Conservation (phyloP, 2,113 vertebrate species). For the Dipodomys spectabilis region DNA sequence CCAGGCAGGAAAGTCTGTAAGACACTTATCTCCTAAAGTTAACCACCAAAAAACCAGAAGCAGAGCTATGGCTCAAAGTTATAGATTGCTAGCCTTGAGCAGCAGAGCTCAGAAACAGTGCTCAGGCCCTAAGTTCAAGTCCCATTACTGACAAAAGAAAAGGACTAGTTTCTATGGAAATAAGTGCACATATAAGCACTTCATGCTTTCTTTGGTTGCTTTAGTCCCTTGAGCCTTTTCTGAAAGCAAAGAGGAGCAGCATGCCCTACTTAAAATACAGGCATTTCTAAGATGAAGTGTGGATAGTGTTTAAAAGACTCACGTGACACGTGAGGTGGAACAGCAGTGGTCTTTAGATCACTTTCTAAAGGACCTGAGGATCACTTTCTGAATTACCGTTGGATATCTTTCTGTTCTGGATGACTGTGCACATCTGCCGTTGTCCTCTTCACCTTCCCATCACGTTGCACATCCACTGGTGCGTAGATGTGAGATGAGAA, state of each 20-base stretch:
- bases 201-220: neutral
- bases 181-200: neutral
- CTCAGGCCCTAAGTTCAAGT: no score
- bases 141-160: neutral
- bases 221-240: neutral
- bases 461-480: neutral
- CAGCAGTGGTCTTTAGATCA: neutral
- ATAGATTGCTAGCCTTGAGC: no score
- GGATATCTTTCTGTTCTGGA: neutral
- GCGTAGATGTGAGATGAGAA: neutral
- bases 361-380: no score
- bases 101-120: no score
- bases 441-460: neutral
- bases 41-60: no score
- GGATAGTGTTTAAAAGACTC: neutral
- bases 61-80: no score
- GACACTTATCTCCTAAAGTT: no score
- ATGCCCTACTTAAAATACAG: neutral
- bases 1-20: no score
- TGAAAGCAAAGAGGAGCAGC: neutral
- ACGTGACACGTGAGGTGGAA: neutral
- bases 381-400: neutral
- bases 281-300: neutral
- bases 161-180: conserved; percentile 5
- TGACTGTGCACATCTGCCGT: neutral